Evolutionary conservation across 2,113 vertebrate species (phyloP).

Genomic region (Turnix velox): DNA sequence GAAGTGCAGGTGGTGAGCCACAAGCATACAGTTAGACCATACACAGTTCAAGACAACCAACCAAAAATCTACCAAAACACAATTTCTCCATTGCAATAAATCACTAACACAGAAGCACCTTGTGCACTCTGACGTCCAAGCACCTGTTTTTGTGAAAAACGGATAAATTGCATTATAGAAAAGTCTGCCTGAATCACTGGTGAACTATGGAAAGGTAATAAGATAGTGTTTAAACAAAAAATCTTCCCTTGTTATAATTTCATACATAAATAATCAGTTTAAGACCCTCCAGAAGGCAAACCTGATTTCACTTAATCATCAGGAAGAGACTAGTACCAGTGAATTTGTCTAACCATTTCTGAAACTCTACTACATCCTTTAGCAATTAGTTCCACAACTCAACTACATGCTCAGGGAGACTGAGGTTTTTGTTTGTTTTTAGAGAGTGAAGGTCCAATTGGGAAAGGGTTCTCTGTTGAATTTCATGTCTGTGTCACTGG

Average conservation of each 20-base stretch:
- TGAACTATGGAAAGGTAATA: not conserved
- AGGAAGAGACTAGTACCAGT: not conserved
- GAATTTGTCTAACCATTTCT: not conserved
- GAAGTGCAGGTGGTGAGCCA: not conserved
- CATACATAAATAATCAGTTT: not conserved
- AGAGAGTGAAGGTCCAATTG: not conserved
- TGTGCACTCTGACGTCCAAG: not conserved
- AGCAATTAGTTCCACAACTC: not conserved
- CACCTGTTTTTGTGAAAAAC: not conserved
- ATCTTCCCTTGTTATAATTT: not conserved
- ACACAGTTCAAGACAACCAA: not conserved
- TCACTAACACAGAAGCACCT: not conserved
- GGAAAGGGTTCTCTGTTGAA: not conserved
- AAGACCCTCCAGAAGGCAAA: not conserved
- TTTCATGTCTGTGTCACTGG: not conserved
- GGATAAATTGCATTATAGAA: not conserved
- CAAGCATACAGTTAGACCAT: not conserved
- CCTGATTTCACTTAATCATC: not conserved
- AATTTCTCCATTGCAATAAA: not conserved
- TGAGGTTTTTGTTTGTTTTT: not conserved
- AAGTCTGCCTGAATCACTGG: not conserved
- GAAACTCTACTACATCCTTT: not conserved
- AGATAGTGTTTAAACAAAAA: not conserved
- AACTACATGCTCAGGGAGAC: not conserved
- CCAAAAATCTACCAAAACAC: not conserved